A percentile compares a stretch with the other conserved stretches of the same genome.
These are phyloP conservation scores for Vespertilio murinus DNA, from an alignment of 2,797 vertebrate genomes.

Conservation along the genomic window DNA sequence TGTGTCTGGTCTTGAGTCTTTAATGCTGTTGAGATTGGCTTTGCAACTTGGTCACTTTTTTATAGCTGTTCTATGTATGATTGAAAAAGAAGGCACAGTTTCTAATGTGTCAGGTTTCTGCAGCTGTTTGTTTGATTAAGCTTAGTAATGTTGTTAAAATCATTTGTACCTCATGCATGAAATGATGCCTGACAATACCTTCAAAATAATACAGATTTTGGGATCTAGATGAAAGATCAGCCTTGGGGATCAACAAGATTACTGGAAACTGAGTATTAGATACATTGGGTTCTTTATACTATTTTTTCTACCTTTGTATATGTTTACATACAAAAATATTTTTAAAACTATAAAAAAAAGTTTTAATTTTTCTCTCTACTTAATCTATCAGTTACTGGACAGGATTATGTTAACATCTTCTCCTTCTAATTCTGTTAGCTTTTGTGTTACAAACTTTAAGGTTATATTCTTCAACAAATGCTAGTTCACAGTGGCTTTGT, in stretches of 20 bases:
- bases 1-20: neutral
- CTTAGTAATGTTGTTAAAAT: neutral
- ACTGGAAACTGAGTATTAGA: neutral
- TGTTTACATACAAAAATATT: neutral
- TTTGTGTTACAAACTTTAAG: neutral
- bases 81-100: neutral
- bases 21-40: conserved; percentile 1
- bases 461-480: neutral
- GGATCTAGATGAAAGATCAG: neutral
- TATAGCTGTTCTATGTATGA: neutral
- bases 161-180: neutral
- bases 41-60: neutral
- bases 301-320: neutral
- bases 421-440: neutral
- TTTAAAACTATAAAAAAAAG: neutral
- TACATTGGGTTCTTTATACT: neutral
- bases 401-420: neutral
- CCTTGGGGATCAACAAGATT: neutral
- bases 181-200: neutral
- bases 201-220: neutral
- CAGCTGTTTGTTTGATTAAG: neutral
- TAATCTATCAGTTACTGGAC: neutral
- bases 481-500: neutral
- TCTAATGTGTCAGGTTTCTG: neutral
- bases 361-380: conserved; percentile 4